Evolutionary conservation across 2,113 vertebrate species (phyloP), one percentile per base, ranked within the genome.

Genomic region (Conger conger): DNA sequence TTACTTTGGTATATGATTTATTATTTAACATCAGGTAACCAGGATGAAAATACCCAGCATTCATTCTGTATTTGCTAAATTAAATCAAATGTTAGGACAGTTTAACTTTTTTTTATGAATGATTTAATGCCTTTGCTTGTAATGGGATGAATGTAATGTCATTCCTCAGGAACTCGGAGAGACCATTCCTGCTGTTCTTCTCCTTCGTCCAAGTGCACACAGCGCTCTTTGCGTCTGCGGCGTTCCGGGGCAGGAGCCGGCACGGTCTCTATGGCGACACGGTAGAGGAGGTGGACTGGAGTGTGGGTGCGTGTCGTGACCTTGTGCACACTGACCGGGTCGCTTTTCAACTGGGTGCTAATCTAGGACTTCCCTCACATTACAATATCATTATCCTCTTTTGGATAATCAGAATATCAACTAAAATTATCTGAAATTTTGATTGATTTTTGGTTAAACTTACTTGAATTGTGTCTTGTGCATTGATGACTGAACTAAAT

Each of bases 221-320:
- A 0, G 97, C 96, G 77, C 91, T 96, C 9, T 97, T 95, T 81
- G 92, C 95, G 0, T 96, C 96, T 2, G 38, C 90, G 1, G 63
- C 84, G 0, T 99, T 98, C 85, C 93, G 84, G 27, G 96, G 96
- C 76, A 95, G 88, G 0, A 98, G 97, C 87, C 86, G 54, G 0
- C 97, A 98, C 1, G 96, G 97, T 2, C 82, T 94, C 38, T 98
- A 98, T 2, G 97, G 97, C 0, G 97, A 98, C 40, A 92, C 95
- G 0, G 94, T 95, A 18, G 96, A 97, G 53, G 97, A 99, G 87
- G 95, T 98, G 93, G 97, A 99, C 91, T 97, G 97, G 97, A 96
- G 96, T 18, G 92, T 99, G 0, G 97, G 97, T 99, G 91, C 1
- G 92, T 89, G 80, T 27, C 17, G 8, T 30, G 18, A 76, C 27